A percentile compares a stretch with the other conserved stretches of the same genome.
These are phyloP conservation scores for Zapornia atra DNA, from an alignment of 2,113 vertebrate species.

Conservation along the genomic window DNA sequence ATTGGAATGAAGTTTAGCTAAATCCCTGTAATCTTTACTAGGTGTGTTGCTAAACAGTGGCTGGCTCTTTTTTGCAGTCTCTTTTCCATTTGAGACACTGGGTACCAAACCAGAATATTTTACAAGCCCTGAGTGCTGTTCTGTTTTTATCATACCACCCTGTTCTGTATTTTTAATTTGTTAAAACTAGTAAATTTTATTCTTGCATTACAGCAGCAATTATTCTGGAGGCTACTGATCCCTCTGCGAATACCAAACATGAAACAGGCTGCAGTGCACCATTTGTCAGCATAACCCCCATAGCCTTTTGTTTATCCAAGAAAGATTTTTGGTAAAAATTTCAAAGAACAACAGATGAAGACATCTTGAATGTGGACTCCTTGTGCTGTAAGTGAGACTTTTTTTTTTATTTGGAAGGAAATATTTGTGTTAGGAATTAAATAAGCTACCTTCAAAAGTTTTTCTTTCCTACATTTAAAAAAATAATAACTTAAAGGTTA, in stretches of 20 bases:
- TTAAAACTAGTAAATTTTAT: not conserved
- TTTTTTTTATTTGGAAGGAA: not conserved
- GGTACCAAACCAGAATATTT: not conserved
- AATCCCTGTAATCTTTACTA: not conserved
- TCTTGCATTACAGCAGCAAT: not conserved
- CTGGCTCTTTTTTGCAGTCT: not conserved
- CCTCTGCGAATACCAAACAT: not conserved
- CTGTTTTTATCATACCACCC: not conserved
- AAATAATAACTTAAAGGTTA: not conserved
- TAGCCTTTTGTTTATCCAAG: not conserved
- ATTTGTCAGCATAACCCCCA: not conserved
- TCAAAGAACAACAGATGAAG: not conserved
- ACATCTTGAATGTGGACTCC: not conserved
- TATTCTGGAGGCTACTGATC: not conserved
- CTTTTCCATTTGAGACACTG: not conserved
- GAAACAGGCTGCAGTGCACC: not conserved
- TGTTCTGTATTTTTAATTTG: not conserved
- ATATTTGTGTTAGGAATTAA: not conserved
- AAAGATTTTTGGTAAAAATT: not conserved
- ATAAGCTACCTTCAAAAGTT: not conserved
- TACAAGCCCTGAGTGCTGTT: not conserved
- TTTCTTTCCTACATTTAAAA: not conserved
- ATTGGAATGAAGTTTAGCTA: not conserved
- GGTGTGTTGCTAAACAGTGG: not conserved
- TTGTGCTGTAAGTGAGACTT: not conserved